phyloP scores from a whole-genome alignment of 2,113 vertebrate genomes.

The Eulemur macaco region DNA sequence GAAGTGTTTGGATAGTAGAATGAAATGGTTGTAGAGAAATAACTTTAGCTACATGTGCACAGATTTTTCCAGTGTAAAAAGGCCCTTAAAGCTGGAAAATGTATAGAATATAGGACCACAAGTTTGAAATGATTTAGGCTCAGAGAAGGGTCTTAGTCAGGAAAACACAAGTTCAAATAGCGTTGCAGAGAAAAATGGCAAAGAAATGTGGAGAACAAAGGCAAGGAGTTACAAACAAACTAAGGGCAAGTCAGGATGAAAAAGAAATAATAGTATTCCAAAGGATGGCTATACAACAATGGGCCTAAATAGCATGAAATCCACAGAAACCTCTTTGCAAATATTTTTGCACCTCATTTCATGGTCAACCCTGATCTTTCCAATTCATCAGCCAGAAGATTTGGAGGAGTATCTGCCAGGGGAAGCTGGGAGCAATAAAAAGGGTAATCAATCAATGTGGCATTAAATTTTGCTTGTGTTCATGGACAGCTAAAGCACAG shows the following conservation, averaged over 20 bases:
- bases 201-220: background rate
- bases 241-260: background rate
- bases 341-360: background rate
- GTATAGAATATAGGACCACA: background rate
- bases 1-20: background rate
- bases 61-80: background rate
- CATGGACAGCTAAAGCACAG: background rate
- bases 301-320: background rate
- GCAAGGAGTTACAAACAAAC: background rate
- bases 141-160: background rate
- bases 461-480: background rate
- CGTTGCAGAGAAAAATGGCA: background rate
- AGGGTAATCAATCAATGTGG: background rate
- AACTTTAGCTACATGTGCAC: background rate
- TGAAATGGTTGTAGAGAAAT: background rate
- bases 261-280: background rate
- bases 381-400: background rate
- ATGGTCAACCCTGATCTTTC: background rate
- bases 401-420: background rate
- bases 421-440: background rate
- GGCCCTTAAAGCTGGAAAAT: background rate
- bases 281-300: background rate
- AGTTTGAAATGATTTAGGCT: background rate
- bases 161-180: conserved; percentile 14
- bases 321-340: background rate